phyloP scores from a whole-genome alignment of 2,113 vertebrate genomes.

The Charina bottae region DNA sequence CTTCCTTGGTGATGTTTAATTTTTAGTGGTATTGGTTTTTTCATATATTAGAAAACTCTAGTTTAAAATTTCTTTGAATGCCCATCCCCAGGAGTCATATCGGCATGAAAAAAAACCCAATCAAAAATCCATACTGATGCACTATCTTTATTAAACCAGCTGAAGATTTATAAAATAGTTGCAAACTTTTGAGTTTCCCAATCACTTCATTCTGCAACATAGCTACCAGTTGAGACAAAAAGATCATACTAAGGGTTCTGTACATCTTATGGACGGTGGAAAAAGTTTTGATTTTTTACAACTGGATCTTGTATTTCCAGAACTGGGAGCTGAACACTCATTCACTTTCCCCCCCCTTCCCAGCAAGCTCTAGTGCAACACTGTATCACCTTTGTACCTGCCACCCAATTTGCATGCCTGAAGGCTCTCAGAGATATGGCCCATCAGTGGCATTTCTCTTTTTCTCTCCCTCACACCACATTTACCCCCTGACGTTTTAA shows the following conservation, averaged over 20 bases:
- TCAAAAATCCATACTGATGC: not conserved
- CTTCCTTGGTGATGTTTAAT: not conserved
- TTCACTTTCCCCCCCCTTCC: not conserved
- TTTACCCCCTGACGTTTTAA: not conserved
- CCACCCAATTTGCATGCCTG: not conserved
- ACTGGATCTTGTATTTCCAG: not conserved
- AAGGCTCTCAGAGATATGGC: not conserved
- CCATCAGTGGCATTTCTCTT: not conserved
- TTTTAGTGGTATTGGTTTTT: not conserved
- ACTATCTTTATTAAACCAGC: not conserved
- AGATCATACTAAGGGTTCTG: not conserved
- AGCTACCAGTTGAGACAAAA: not conserved
- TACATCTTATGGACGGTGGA: not conserved
- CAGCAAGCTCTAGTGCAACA: not conserved
- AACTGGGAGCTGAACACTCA: not conserved
- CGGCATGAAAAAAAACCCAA: not conserved
- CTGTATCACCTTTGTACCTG: not conserved
- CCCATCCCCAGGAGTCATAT: not conserved
- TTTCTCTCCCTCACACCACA: not conserved
- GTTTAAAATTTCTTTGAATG: not conserved
- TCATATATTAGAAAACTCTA: not conserved
- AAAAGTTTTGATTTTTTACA: not conserved
- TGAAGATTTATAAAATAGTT: not conserved
- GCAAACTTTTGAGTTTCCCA: not conserved
- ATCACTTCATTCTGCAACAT: not conserved